Evolutionary conservation across 2,888 invertebrate species (phyloP).

Genomic region (Mimachlamys varia): DNA sequence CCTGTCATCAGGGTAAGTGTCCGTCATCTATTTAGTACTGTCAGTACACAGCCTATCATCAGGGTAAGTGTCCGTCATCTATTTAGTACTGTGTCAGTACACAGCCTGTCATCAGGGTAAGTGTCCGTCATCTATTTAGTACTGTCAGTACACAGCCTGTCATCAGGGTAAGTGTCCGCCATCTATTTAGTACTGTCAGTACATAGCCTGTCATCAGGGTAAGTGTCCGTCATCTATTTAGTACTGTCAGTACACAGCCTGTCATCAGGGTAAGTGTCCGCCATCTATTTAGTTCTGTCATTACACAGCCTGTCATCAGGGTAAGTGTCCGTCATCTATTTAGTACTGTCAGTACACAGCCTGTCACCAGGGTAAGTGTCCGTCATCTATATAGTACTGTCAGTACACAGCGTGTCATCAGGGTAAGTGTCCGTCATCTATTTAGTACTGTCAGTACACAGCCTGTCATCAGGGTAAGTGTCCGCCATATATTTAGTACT

Average conservation of each 20-base stretch:
- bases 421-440: conserved; percentile 46
- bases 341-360: conserved; percentile 50
- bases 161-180: conserved; percentile 48
- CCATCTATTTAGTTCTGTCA: conserved; percentile 47
- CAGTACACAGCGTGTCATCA: conserved; percentile 52
- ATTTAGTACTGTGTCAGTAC: conserved; percentile 44
- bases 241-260: conserved; percentile 53
- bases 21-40: conserved; percentile 37
- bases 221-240: neutral
- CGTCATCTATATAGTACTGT: conserved; percentile 38
- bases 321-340: conserved; percentile 40
- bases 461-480: conserved; percentile 55
- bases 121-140: neutral
- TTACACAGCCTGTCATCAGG: conserved; percentile 53
- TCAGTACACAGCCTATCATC: conserved; percentile 51
- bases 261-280: conserved; percentile 51
- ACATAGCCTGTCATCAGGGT: conserved; percentile 56
- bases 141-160: conserved; percentile 55
- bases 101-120: conserved; percentile 56
- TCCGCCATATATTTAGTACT: neutral
- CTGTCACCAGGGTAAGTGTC: conserved; percentile 53
- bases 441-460: conserved; percentile 46
- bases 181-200: conserved; percentile 44
- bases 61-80: conserved; percentile 46
- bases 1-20: conserved; percentile 54